Percentiles rank a stretch among this genome's conserved stretches.
Evolutionary conservation across 1,140 invertebrate species (phyloP).

Genomic region (Drosophila nebulosa): DNA sequence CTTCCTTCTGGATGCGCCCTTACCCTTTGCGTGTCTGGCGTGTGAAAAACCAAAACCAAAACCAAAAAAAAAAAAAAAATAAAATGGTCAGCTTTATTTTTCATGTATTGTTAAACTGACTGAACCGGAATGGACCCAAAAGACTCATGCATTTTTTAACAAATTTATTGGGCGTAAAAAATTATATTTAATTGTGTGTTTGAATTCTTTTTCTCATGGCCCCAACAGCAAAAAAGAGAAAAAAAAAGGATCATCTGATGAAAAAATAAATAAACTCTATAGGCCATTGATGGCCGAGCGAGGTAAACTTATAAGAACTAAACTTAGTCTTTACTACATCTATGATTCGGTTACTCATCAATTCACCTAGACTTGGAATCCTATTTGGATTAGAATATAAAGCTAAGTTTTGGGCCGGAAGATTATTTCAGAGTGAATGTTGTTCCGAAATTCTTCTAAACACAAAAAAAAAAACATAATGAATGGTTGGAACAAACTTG

Average conservation of each 20-base stretch:
- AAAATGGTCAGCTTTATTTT: conserved; percentile 61
- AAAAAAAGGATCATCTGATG: background rate
- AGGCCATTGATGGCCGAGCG: background rate
- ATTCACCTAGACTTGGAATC: too few relatives aligned
- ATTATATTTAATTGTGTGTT: conserved; percentile 63
- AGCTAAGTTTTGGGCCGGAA: too few relatives aligned
- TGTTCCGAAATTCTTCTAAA: too few relatives aligned
- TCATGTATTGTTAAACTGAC: conserved; percentile 46
- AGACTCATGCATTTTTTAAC: conserved; percentile 59
- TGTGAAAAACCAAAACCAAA: conserved; percentile 33
- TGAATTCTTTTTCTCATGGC: conserved; percentile 25
- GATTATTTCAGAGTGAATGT: too few relatives aligned
- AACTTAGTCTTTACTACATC: too few relatives aligned
- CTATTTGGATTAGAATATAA: too few relatives aligned
- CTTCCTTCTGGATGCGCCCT: conserved; percentile 7
- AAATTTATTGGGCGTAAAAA: conserved; percentile 67
- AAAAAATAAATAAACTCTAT: background rate
- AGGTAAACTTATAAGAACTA: too few relatives aligned
- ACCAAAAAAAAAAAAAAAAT: too few relatives aligned
- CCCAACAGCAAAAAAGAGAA: background rate
- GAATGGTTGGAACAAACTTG: background rate
- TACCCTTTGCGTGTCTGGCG: conserved; percentile 38
- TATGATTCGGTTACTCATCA: too few relatives aligned
- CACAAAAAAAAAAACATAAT: too few relatives aligned
- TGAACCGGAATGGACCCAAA: conserved; percentile 24